Base-by-base conservation (phyloP, 2,888 invertebrate genomes). In the Cryptophagus acutangulus region DNA sequence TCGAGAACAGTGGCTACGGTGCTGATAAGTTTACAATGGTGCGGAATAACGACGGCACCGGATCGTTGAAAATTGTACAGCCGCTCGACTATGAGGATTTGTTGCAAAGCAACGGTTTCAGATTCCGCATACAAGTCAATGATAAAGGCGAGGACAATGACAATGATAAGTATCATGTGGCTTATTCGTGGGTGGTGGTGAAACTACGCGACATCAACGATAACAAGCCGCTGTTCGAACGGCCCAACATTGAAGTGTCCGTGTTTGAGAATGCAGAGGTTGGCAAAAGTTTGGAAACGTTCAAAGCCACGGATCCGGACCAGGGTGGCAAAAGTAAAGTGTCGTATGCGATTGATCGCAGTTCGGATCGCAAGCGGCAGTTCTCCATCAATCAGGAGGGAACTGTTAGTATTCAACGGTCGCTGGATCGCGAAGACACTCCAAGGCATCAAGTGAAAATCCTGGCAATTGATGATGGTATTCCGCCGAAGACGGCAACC, bases 11-110 rank as follows among this genome's bases (percentile, higher is more conserved):
- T 65, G 92, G 92, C 36, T 93, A 91, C 66, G 94, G 94, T 44
- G 92, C 93, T 44, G 93, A 94, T 71, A 93, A 93, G 69, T 94
- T 94, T 70, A 93, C 93, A 17, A 94, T 94, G 93, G 93, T 93
- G 40, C 78, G 93, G 46, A 93, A 94, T 71, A 92, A 91, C 69
- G 94, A 94, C 66, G 93, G 93, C 33, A 93, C 94, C 1, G 93
- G 94, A 10, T 93, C 92, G 1, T 73, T 94, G 55, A 94, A 93
- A 75, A 92, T 94, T 57, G 93, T 93, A 28, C 93, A 95, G 70
- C 92, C 92, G 15, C 74, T 95, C 55, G 95, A 95, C 72, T 95
- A 88, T 70, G 95, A 95, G 73, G 93, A 95, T 70, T 82, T 87
- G 60, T 74, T 90, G 62, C 95, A 95, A 73, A 88, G 93, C 71